Percentiles rank a stretch among this genome's conserved stretches.
These are phyloP conservation scores for Dolichotis patagonum DNA, from an alignment of 2,113 vertebrate genomes.

Conservation along the genomic window DNA sequence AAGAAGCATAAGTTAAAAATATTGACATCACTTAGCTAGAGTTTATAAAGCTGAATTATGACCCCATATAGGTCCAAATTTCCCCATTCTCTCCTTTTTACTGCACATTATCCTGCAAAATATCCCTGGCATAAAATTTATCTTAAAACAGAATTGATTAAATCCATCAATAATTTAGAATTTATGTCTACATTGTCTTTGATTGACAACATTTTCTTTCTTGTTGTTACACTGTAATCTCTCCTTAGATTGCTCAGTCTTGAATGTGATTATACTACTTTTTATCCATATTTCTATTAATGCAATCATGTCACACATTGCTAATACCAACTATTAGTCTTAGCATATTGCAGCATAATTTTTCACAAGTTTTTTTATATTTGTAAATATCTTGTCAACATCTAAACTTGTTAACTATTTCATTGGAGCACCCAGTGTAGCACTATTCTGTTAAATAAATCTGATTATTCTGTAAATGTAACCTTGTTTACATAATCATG, in stretches of 20 bases:
- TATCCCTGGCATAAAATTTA: neutral
- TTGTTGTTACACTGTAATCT: neutral
- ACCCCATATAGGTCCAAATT: neutral
- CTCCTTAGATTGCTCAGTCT: neutral
- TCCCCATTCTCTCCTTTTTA: neutral
- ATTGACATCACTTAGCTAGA: neutral
- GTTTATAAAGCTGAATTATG: neutral
- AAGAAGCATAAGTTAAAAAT: neutral
- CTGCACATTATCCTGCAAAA: neutral
- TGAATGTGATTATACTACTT: neutral
- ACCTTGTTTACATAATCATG: neutral
- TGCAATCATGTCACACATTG: constrained; percentile 10
- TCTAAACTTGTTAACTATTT: constrained; percentile 36
- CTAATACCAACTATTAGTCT: constrained; percentile 3
- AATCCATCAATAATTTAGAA: constrained; percentile 1
- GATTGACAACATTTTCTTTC: constrained; percentile 16
- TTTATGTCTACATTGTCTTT: neutral
- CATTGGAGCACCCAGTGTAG: neutral
- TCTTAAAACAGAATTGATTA: constrained; percentile 38
- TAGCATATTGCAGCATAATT: constrained; percentile 8
- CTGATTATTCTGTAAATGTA: constrained; percentile 24
- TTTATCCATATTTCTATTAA: constrained; percentile 14
- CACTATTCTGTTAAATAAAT: neutral
- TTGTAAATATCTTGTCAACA: constrained; percentile 58
- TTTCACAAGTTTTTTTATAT: neutral